Percentiles rank a stretch among this genome's conserved stretches.
phyloP scores from a whole-genome alignment of 2,113 vertebrate genomes.

The Atherinomorus stipes region DNA sequence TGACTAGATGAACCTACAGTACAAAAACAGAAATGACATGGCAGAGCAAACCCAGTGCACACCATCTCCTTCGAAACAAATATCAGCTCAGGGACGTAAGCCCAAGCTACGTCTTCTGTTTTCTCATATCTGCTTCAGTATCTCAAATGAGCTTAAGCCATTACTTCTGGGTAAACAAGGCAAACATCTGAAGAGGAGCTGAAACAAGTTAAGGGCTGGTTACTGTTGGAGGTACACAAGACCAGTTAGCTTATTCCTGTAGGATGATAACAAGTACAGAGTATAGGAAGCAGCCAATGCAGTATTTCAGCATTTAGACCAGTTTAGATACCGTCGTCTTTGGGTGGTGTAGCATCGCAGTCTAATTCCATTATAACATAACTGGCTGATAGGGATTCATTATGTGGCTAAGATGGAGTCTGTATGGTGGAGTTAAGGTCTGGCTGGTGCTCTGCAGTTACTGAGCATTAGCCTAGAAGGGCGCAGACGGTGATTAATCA shows the following conservation, averaged over 20 bases:
- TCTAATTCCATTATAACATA: conserved; percentile 13
- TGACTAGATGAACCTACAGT: conserved; percentile 20
- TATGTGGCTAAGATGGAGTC: conserved; percentile 21
- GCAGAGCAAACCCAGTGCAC: conserved; percentile 57
- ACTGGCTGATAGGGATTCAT: conserved; percentile 43
- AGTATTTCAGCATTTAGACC: not conserved
- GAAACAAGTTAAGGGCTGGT: conserved; percentile 8
- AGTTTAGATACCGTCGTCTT: not conserved
- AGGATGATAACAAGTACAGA: not conserved
- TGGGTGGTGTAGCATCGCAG: not conserved
- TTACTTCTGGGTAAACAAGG: conserved; percentile 55
- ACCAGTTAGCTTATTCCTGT: not conserved
- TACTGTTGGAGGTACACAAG: not conserved
- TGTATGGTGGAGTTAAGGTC: conserved; percentile 5
- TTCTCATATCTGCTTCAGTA: conserved; percentile 63
- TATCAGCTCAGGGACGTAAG: conserved; percentile 60
- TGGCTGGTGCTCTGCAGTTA: conserved; percentile 50
- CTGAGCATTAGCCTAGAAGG: conserved; percentile 60
- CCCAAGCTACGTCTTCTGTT: conserved; percentile 50
- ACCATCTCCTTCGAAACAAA: conserved; percentile 71
- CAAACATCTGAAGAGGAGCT: conserved; percentile 31
- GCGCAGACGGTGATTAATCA: conserved; percentile 57
- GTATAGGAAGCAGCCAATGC: not conserved
- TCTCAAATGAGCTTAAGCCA: conserved; percentile 35
- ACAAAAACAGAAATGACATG: conserved; percentile 40